Percentiles rank a stretch among this genome's conserved stretches.
Conservation (phyloP, 1,140 invertebrate genomes). For the Mycetomoellerius zeteki region DNA sequence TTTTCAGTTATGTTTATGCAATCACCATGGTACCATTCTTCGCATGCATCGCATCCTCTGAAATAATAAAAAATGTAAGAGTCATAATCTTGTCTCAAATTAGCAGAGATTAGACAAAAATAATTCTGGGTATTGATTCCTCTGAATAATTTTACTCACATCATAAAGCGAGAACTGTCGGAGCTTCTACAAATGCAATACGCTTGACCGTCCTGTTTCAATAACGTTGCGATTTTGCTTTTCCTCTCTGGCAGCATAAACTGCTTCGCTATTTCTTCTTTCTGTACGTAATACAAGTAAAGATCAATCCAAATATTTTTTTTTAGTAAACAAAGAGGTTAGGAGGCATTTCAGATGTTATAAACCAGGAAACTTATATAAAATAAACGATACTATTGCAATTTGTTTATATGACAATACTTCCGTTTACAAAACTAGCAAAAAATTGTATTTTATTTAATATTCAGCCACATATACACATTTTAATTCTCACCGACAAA, state of each 20-base stretch:
- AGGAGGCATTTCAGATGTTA: not conserved
- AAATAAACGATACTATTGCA: not conserved
- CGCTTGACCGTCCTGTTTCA: constrained; percentile 95
- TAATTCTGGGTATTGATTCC: not conserved
- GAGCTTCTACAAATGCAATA: constrained; percentile 98
- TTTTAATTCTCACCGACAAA: constrained; percentile 62
- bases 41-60: constrained; percentile 97
- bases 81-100: not conserved
- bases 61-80: constrained; percentile 70
- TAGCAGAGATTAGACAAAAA: not conserved
- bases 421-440: not conserved
- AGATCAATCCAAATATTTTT: constrained; percentile 16
- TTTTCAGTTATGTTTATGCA: constrained; percentile 98
- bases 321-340: constrained; percentile 10
- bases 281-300: constrained; percentile 86
- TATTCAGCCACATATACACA: not conserved
- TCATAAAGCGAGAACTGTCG: constrained; percentile 98
- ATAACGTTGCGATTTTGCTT: constrained; percentile 95
- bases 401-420: not conserved
- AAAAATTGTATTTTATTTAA: constrained; percentile 13
- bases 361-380: not conserved
- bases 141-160: constrained; percentile 87
- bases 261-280: constrained; percentile 96
- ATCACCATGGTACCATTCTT: constrained; percentile 99
- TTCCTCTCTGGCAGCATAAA: constrained; percentile 96